These are phyloP conservation scores for Alethe castanea DNA, from an alignment of 2,113 vertebrate species.

Conservation along the genomic window DNA sequence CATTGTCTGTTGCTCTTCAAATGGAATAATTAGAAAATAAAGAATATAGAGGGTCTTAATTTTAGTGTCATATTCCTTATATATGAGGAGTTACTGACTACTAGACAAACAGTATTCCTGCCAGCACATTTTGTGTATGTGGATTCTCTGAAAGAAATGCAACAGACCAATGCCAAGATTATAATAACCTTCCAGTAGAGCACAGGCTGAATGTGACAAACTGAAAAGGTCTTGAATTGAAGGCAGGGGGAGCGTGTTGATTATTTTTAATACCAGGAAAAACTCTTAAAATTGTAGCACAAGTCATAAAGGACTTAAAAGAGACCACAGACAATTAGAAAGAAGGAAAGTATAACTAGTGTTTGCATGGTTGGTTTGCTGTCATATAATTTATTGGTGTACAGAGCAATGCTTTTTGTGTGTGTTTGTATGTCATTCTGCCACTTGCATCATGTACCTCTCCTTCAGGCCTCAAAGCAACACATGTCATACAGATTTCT, in stretches of 20 bases:
- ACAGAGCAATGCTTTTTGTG: neutral
- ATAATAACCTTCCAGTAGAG: constrained; percentile 30
- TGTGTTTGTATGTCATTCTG: neutral
- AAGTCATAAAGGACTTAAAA: constrained; percentile 40
- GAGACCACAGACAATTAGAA: constrained; percentile 10
- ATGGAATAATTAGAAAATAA: constrained; percentile 6
- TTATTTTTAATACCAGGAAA: constrained; percentile 35
- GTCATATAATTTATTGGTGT: constrained; percentile 21
- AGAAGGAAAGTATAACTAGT: constrained; percentile 23
- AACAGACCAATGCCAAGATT: constrained; percentile 32
- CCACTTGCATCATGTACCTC: neutral
- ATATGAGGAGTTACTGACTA: constrained; percentile 12
- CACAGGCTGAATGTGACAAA: constrained; percentile 15
- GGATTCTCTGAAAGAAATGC: constrained; percentile 44
- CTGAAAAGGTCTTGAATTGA: constrained; percentile 4
- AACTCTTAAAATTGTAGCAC: constrained; percentile 9
- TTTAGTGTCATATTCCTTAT: constrained; percentile 1
- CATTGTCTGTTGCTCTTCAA: neutral
- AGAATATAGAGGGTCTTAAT: neutral
- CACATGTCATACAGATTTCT: neutral
- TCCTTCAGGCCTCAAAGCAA: neutral
- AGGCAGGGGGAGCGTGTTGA: neutral
- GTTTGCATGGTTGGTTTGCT: constrained; percentile 28
- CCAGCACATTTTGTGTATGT: constrained; percentile 47
- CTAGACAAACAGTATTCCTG: constrained; percentile 16